phyloP scores from a whole-genome alignment of 2,797 vertebrate genomes.

The Garrulus glandarius region DNA sequence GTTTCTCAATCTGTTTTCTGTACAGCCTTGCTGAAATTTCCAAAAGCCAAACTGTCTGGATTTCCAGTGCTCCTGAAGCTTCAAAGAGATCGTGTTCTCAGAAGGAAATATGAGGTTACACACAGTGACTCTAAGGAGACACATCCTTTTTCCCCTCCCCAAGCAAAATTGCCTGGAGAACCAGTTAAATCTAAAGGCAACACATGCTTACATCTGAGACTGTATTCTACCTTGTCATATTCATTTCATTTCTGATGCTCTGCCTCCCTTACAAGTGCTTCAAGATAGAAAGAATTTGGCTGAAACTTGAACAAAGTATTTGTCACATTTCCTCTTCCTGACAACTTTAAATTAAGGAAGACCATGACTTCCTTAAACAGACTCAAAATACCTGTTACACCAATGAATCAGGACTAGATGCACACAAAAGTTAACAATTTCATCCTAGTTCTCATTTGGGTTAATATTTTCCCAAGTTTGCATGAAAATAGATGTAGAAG shows the following conservation, averaged over 20 bases:
- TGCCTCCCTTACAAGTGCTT: background rate
- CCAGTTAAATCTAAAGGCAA: background rate
- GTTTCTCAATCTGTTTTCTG: background rate
- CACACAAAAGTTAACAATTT: background rate
- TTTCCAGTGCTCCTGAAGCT: background rate
- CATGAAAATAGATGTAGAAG: background rate
- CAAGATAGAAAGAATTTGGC: background rate
- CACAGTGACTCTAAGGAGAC: background rate
- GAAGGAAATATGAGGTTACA: background rate
- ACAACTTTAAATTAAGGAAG: background rate
- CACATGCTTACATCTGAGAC: background rate
- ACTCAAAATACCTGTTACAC: background rate
- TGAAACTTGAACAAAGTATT: background rate
- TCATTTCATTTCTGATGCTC: accelerated
- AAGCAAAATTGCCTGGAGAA: background rate
- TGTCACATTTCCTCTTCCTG: background rate
- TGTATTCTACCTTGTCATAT: background rate
- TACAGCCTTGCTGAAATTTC: background rate
- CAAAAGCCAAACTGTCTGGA: background rate
- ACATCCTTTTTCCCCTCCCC: background rate
- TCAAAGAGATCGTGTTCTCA: background rate
- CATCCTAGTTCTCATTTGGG: background rate
- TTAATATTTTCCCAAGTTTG: background rate
- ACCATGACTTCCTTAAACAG: background rate
- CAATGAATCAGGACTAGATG: background rate